Evolutionary conservation across 2,797 vertebrate species (phyloP), one percentile per base, ranked within the genome.

Genomic region (Sitta carolinensis): DNA sequence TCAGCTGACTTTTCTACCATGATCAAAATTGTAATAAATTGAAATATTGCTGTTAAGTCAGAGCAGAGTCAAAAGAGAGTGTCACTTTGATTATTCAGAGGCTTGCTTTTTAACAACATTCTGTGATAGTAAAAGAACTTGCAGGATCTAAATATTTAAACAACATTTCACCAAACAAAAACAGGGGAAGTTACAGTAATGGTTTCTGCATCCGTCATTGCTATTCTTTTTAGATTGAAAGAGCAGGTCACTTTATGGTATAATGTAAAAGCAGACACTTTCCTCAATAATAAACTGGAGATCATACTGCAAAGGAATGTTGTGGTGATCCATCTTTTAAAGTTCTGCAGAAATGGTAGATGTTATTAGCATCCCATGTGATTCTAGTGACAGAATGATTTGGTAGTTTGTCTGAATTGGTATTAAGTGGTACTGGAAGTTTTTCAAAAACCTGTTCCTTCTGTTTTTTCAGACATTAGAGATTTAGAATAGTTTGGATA

Each of bases 321-420:
- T 88, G 80, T 54, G 66, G 62, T 80, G 64, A 90, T 95, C 90
- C 50, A 84, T 95, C 81, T 88, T 90, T 64, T 93, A 43, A 93
- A 93, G 45, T 67, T 70, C 42, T 84, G 23, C 73, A 64, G 91
- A 90, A 93, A 84, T 50, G 16, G 73, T 92, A 81, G 91, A 34
- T 9, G 25, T 73, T 93, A 78, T 86, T 93, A 90, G 54, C 55
- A 81, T 90, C 91, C 84, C 79, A 43, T 88, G 83, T 94, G 94
- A 90, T 92, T 95, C 81, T n/a, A 88, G 63, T 94, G 92, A 90
- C 77, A 87, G 74, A 70, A 89, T 90, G 87, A 95, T 90, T 20
- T 27, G 77, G 61, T 89, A 91, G 67, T 96, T 94, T 87, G 68
- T 88, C 94, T 94, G 80, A 94, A 90, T 51, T 90, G 62, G 36